Evolutionary conservation across 2,888 invertebrate genomes (phyloP).

Genomic region (Hermaeophaga mercurialis): DNA sequence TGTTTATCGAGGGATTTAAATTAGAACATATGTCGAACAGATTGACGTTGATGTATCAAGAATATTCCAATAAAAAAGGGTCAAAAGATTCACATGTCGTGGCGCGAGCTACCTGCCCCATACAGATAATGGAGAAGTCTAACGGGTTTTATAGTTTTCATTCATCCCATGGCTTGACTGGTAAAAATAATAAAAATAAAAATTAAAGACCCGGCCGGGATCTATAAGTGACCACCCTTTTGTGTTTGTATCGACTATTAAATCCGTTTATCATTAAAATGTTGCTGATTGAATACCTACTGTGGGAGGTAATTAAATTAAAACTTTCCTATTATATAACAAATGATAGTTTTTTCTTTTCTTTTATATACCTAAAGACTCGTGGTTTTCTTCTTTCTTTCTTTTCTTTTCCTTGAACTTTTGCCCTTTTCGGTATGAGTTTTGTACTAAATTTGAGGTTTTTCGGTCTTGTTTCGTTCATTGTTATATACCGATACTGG

Average conservation of each 20-base stretch:
- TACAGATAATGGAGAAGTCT: conserved; percentile 47
- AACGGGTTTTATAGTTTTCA: conserved; percentile 51
- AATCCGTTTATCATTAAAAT: conserved; percentile 29
- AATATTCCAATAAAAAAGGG: conserved; percentile 28
- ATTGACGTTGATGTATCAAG: conserved; percentile 36
- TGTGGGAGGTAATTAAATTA: conserved; percentile 19
- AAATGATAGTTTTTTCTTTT: too few relatives aligned
- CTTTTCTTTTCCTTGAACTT: too few relatives aligned
- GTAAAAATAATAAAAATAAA: conserved; percentile 44
- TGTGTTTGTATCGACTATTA: conserved; percentile 38
- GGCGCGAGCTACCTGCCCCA: conserved; percentile 48
- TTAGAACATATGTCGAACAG: conserved; percentile 46
- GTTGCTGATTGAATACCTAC: conserved; percentile 34
- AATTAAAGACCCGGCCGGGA: conserved; percentile 33
- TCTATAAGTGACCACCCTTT: conserved; percentile 35
- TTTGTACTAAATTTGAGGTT: too few relatives aligned
- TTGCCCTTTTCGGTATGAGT: too few relatives aligned
- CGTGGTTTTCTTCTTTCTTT: too few relatives aligned
- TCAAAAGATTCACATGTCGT: conserved; percentile 34
- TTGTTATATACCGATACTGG: too few relatives aligned
- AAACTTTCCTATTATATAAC: too few relatives aligned
- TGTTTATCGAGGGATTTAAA: conserved; percentile 37
- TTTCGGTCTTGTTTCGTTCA: too few relatives aligned
- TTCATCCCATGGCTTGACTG: conserved; percentile 45
- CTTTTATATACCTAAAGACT: too few relatives aligned